Base-by-base conservation (phyloP, 2,113 vertebrate species). In the Percopsis transmontana region DNA sequence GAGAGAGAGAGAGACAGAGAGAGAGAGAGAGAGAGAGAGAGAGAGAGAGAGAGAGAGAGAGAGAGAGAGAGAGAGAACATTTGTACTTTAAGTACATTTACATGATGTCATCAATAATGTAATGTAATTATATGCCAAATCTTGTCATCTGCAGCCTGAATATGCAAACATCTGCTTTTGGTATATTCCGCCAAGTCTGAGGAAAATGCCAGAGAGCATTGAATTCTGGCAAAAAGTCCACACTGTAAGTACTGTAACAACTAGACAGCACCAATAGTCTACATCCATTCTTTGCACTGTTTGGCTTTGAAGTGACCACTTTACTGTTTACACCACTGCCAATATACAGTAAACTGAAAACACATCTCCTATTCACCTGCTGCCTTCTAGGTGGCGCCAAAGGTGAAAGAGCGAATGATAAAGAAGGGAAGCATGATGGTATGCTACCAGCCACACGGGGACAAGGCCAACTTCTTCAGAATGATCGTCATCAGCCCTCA, bases 131-230 rank as follows among this genome's bases (percentile, higher is more conserved):
- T n/a, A n/a, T n/a, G n/a, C 23, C 8, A 51, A 39, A 11, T 57
- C 9, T 64, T 16, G 42, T 18, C 45, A 38, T 16, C 12, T 58
- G 5, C 77, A 96, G 95, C 93, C 95, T 0, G 92, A 95, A 62
- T 96, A 93, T 80, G 76, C 94, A 73, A 96, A 96, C 2, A 85
- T 95, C 19, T 97, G 95, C 80, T 96, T 96, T 88, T 96, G 95
- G 95, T 96, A 92, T 24, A 83, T 95, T 62, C 95, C 95, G 0
- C 93, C 94, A 15, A 93, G 93, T 60, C 81, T 95, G 41, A 89
- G 87, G 54, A 92, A 74, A 6, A 74, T 89, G 50, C 82, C 92
- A 58, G 84, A 66, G 4, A 80, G 79, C 11, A 67, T 74, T 0
- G 88, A 93, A 61, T 93, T 92, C 71, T 77, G 72, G 78, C 4